A percentile compares a stretch with the other conserved stretches of the same genome.
Evolutionary conservation across 2,888 invertebrate species (phyloP).

Genomic region (Eulithis prunata): DNA sequence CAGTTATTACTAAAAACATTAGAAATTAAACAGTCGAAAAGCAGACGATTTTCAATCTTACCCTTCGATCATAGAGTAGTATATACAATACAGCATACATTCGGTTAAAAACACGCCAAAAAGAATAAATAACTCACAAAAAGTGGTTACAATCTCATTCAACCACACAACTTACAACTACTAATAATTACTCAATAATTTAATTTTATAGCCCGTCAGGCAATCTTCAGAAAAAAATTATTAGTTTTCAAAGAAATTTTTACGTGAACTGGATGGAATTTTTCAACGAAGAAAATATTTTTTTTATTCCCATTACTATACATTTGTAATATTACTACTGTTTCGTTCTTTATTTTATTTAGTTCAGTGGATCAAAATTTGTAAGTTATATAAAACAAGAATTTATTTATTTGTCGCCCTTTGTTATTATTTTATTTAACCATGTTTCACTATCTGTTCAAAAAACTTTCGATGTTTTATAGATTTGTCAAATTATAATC

Average conservation of each 20-base stretch:
- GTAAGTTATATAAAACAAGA: too few species aligned
- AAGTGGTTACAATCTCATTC: slow-evolving; percentile 34
- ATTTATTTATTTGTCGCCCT: background rate
- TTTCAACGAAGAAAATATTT: too few species aligned
- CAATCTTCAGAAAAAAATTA: background rate
- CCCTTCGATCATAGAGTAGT: background rate
- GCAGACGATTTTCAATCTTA: slow-evolving; percentile 9
- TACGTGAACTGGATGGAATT: too few species aligned
- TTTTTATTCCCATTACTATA: too few species aligned
- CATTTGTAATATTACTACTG: too few species aligned
- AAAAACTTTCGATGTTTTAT: slow-evolving; percentile 8
- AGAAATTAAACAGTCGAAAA: background rate
- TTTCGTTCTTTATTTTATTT: too few species aligned
- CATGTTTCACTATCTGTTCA: background rate
- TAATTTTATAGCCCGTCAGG: slow-evolving; percentile 5
- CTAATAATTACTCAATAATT: background rate
- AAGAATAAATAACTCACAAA: slow-evolving; percentile 8
- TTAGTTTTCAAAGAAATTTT: too few species aligned
- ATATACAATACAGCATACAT: background rate
- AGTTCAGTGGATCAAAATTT: too few species aligned
- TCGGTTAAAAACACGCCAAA: slow-evolving; percentile 17
- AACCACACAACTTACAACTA: slow-evolving; percentile 28
- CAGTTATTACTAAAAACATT: background rate
- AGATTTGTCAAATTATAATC: background rate
- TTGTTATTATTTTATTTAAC: too few species aligned